A percentile compares a stretch with the other conserved stretches of the same genome.
Evolutionary conservation across 2,113 vertebrate species (phyloP).

Genomic region (Malurus alboscapulatus): DNA sequence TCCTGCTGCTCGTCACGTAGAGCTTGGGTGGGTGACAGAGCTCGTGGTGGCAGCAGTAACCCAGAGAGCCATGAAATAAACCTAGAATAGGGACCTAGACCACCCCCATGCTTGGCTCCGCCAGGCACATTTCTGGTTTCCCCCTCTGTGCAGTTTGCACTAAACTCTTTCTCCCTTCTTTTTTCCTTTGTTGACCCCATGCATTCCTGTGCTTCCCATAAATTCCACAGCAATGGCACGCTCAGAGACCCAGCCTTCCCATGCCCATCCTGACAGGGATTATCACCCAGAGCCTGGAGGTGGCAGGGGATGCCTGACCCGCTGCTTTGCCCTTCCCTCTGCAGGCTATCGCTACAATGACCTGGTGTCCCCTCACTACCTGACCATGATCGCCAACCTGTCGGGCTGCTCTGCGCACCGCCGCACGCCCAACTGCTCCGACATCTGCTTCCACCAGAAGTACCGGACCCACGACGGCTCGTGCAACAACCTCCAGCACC

Average conservation of each 20-base stretch:
- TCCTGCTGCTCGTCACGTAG: conserved; percentile 48
- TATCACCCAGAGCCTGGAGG: background rate
- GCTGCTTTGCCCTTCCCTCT: background rate
- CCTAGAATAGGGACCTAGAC: background rate
- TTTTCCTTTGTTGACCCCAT: background rate
- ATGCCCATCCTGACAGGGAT: background rate
- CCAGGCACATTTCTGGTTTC: background rate
- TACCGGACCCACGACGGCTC: conserved; percentile 73
- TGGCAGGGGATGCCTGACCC: background rate
- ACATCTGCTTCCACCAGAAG: conserved; percentile 74
- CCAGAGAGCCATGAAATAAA: background rate
- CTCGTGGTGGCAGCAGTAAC: background rate
- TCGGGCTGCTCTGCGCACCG: conserved; percentile 75
- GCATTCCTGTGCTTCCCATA: background rate
- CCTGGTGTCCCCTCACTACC: conserved; percentile 74
- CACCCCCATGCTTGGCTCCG: background rate
- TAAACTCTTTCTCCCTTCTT: background rate
- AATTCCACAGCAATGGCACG: fast-evolving
- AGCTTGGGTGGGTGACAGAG: background rate
- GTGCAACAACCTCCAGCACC: conserved; percentile 76
- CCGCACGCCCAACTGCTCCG: conserved; percentile 65
- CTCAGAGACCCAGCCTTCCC: fast-evolving
- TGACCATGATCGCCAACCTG: conserved; percentile 75
- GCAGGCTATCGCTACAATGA: conserved; percentile 75
- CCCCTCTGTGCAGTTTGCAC: background rate